phyloP scores from a whole-genome alignment of 2,113 vertebrate species.

The Miniopterus natalensis region DNA sequence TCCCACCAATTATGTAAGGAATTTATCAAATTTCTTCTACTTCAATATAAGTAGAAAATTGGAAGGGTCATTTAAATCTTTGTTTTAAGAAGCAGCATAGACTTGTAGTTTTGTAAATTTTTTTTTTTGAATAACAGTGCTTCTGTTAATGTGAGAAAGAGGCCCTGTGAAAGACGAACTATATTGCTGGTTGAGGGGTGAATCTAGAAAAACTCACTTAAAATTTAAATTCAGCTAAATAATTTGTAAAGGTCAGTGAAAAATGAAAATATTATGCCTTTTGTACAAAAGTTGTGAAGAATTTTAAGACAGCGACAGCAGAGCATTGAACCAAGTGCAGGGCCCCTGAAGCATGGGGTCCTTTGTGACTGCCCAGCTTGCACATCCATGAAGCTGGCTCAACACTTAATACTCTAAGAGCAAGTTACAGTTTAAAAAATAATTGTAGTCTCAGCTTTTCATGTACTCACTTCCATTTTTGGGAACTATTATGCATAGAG shows the following conservation, averaged over 20 bases:
- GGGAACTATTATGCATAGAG: neutral
- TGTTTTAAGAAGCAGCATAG: neutral
- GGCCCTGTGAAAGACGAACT: neutral
- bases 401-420: neutral
- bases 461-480: neutral
- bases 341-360: neutral
- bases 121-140: neutral
- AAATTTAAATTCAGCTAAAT: neutral
- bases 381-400: neutral
- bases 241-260: neutral
- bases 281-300: neutral
- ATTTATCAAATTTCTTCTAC: neutral
- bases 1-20: neutral
- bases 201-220: neutral
- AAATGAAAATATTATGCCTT: neutral
- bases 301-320: neutral
- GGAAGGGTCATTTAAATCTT: neutral
- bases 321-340: neutral
- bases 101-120: neutral
- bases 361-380: neutral
- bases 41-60: neutral
- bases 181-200: neutral
- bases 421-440: conserved; percentile 33
- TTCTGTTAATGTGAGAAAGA: neutral
- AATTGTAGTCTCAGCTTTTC: conserved; percentile 21